These are phyloP conservation scores for Channallabes apus DNA, from an alignment of 2,797 vertebrate genomes.

Conservation along the genomic window DNA sequence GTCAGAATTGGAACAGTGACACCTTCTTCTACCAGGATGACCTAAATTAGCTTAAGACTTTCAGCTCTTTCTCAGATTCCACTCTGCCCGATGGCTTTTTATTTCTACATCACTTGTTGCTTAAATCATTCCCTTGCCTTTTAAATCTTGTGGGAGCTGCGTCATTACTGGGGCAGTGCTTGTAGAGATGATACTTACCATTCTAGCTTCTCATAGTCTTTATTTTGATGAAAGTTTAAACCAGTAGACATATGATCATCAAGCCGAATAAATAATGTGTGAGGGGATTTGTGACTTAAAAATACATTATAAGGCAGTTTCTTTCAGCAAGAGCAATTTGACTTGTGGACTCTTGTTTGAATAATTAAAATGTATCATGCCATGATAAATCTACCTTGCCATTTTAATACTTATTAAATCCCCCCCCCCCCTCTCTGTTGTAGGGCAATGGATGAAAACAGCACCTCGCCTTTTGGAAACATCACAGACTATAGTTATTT, in stretches of 20 bases:
- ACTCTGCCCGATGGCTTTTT: too few species aligned
- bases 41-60: too few species aligned
- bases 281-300: too few species aligned
- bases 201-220: not conserved
- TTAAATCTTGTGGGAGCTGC: not conserved
- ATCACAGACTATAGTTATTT: too few species aligned
- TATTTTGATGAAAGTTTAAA: too few species aligned
- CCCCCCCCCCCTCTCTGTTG: not conserved
- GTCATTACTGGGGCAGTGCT: not conserved
- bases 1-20: too few species aligned
- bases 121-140: not conserved
- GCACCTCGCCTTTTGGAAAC: not conserved
- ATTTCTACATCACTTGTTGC: too few species aligned
- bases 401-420: not conserved
- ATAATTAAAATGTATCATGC: not conserved
- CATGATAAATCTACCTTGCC: not conserved
- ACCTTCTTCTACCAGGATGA: too few species aligned
- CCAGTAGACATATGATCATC: too few species aligned
- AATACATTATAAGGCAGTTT: not conserved
- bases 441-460: conserved; percentile 21
- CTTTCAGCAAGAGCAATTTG: not conserved
- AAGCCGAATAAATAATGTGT: too few species aligned
- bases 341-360: not conserved
- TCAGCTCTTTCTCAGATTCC: too few species aligned
- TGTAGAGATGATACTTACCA: not conserved